Base-by-base conservation (phyloP, 2,797 vertebrate genomes). In the Pitangus sulphuratus region DNA sequence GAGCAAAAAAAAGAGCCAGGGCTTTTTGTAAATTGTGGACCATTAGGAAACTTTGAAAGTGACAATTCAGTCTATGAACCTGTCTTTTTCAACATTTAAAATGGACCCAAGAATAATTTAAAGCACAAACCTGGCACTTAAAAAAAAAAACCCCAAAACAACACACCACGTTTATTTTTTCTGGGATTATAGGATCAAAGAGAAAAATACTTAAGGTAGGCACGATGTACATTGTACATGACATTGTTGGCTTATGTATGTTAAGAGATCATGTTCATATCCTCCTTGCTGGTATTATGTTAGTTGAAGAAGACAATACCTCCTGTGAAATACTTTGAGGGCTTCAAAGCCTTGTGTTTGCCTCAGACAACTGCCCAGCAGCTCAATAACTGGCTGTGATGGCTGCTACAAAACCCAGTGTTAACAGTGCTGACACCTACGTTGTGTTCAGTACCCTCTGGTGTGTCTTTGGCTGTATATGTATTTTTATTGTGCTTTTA, bases 401-500 rank as follows among this genome's bases (percentile, higher is more conserved):
- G 26, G 19, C 86, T 77, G 69, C 80, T 83, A 45, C 58, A 68
- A 94, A 92, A 78, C 28, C 50, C 1, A 60, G 37, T 25, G 33
- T 54, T 74, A 66, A 24, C 66, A 24, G 51, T n/a, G 64, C 84
- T 85, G 95, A 88, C 76, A 86, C 58, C 92, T 81, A 25, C 21
- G 5, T 45, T 18, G 84, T 19, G 35, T 44, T 83, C 70, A 47
- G 53, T 54, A 89, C 48, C 70, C 93, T 96, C 95, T 18, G 9
- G 86, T 66, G 89, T 61, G 78, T 83, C 89, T 96, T 93, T 92
- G 68, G 22, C 47, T 85, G 16, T 54, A 12, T 77, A 33, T 70
- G 53, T 93, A 68, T 95, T 96, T 96, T 89, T 71, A 83, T 87
- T 92, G 68, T 53, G 53, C 76, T 96, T 96, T 96, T 96, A 93